Percentiles rank a stretch among this genome's conserved stretches.
These are phyloP conservation scores for Mus musculus DNA, from an alignment of 2,113 vertebrate species.

Conservation along the genomic window GRCm39 chr5:93044501-93045000, in stretches of 20 bases:
- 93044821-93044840: not conserved
- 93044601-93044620: not conserved
- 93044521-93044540: not conserved
- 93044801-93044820: not conserved
- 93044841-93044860: not conserved
- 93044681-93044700: not conserved
- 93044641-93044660: not conserved
- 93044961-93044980: slow-evolving; percentile 40
- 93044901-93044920: not conserved
- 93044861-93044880: not conserved
- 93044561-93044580: not conserved
- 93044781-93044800: not conserved
- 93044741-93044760: not conserved
- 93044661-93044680: not conserved
- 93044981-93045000: slow-evolving; percentile 32
- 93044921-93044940: not conserved
- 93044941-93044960: slow-evolving; percentile 1
- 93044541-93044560: not conserved
- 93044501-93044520: slow-evolving; percentile 36
- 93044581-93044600: not conserved
- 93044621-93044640: not conserved
- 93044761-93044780: slow-evolving; percentile 4
- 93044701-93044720: not conserved
- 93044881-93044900: not conserved
- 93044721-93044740: not conserved